Conservation (phyloP, 2,113 vertebrate genomes). For the Cranoglanis bouderius region DNA sequence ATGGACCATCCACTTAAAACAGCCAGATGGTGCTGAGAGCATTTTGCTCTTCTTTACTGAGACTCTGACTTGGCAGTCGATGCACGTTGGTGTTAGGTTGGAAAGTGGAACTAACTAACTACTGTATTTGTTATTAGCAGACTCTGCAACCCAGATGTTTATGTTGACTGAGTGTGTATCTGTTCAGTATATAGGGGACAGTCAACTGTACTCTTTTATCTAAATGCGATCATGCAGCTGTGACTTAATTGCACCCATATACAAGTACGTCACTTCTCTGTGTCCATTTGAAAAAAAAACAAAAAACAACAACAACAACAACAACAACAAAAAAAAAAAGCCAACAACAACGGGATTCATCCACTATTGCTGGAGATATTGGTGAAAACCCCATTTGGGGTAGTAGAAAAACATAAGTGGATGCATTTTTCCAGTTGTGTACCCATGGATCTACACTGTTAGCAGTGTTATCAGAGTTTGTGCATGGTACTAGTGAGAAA, state of each 20-base stretch:
- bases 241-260: background rate
- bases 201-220: background rate
- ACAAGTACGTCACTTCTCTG: background rate
- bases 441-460: background rate
- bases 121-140: background rate
- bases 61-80: slow-evolving; percentile 18
- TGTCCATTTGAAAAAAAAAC: background rate
- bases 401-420: background rate
- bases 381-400: background rate
- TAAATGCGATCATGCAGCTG: background rate
- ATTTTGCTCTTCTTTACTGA: slow-evolving; percentile 12
- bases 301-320: background rate
- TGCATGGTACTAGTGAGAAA: background rate
- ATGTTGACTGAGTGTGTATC: background rate
- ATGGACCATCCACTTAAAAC: slow-evolving; percentile 27
- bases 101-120: background rate
- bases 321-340: too few relatives aligned
- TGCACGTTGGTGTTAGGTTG: background rate
- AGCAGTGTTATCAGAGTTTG: background rate
- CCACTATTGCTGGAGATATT: background rate
- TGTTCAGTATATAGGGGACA: background rate
- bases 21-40: slow-evolving; percentile 35
- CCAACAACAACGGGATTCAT: background rate
- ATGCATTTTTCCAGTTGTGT: background rate
- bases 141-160: slow-evolving; percentile 10